phyloP scores from a whole-genome alignment of 2,113 vertebrate genomes.

The Triplophysa rosa region DNA sequence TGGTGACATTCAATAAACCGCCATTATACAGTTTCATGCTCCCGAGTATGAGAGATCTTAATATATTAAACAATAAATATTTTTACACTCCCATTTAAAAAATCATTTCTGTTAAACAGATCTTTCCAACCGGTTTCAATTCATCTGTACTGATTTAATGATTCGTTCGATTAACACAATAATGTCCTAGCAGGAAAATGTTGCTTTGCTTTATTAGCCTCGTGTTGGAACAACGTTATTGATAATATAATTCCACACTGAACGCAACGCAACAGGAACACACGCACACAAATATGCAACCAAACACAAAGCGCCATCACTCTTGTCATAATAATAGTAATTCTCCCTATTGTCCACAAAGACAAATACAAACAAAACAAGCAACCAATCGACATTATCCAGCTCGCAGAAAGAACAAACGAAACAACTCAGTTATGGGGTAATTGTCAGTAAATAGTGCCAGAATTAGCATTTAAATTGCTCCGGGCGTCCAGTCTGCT shows the following conservation, averaged over 20 bases:
- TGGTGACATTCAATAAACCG: not conserved
- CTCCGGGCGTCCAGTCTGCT: conserved; percentile 34
- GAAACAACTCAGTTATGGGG: conserved; percentile 57
- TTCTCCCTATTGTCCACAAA: not conserved
- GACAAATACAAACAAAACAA: not conserved
- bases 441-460: conserved; percentile 58
- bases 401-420: conserved; percentile 19
- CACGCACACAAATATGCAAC: not conserved
- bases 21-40: not conserved
- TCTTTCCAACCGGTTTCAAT: too few relatives aligned
- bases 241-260: not conserved
- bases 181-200: not conserved
- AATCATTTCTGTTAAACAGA: too few relatives aligned
- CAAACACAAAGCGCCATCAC: not conserved
- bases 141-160: too few relatives aligned
- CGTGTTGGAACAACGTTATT: not conserved
- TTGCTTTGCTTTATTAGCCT: not conserved
- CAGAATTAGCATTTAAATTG: conserved; percentile 63
- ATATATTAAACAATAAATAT: too few relatives aligned
- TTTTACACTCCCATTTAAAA: too few relatives aligned
- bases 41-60: too few relatives aligned
- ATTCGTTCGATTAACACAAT: conserved; percentile 16
- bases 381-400: conserved; percentile 4
- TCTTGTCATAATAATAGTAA: not conserved
- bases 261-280: not conserved